Conservation (phyloP, 1,140 invertebrate genomes). For the Heliothis subflexa region DNA sequence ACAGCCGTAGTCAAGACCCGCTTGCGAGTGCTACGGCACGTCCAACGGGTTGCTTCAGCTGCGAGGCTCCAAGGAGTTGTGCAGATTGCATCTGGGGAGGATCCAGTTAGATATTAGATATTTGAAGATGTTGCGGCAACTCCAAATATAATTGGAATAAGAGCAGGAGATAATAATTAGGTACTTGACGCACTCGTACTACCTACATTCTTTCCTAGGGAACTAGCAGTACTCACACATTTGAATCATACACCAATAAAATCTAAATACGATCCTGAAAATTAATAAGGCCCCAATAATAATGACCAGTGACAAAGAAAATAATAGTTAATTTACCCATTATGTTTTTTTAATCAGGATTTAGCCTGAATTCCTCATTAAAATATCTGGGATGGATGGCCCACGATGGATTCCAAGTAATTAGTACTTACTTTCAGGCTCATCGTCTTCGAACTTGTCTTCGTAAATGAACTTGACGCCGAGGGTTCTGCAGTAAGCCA, state of each 20-base stretch:
- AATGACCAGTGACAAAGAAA: not conserved
- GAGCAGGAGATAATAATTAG: no score
- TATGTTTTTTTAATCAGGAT: not conserved
- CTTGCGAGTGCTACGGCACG: conserved; percentile 86
- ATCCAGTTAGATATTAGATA: not conserved
- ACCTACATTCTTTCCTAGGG: no score
- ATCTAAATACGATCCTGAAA: no score
- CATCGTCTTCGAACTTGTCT: conserved; percentile 79
- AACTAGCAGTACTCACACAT: no score
- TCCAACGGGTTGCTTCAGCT: conserved; percentile 66
- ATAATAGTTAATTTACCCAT: not conserved
- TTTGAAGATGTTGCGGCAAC: no score
- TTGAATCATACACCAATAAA: no score
- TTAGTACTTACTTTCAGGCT: conserved; percentile 64
- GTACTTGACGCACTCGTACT: no score
- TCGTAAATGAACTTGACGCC: conserved; percentile 84
- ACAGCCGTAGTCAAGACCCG: conserved; percentile 91
- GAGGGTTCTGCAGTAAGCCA: conserved; percentile 83
- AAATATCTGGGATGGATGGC: no score
- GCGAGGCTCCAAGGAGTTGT: conserved; percentile 26
- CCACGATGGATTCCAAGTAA: not conserved
- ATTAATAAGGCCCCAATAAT: no score
- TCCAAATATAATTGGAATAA: no score
- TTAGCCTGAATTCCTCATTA: no score
- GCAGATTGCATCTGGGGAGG: not conserved